Conservation (phyloP, 2,797 vertebrate species). For the Sitta carolinensis region DNA sequence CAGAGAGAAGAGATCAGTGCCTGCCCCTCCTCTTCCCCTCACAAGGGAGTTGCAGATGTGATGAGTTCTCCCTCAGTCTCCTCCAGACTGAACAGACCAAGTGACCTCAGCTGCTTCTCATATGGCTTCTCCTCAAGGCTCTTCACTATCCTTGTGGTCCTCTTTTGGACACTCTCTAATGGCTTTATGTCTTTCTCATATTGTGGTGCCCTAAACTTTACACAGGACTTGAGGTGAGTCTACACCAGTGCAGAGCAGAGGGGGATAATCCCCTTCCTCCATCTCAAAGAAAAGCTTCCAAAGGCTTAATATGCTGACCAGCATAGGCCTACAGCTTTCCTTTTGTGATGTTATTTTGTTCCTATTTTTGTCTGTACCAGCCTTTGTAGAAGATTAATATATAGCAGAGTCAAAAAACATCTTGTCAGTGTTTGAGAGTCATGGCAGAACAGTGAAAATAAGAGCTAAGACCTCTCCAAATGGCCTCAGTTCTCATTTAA, state of each 20-base stretch:
- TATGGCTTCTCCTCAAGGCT: background rate
- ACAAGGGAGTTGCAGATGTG: fast-evolving
- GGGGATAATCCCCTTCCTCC: background rate
- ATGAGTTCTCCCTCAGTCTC: background rate
- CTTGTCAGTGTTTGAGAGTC: background rate
- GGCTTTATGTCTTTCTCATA: background rate
- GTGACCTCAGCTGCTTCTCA: fast-evolving
- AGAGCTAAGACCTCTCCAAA: background rate
- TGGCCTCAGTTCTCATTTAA: background rate
- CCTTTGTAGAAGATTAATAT: background rate
- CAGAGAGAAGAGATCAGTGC: background rate
- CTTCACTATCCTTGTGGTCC: background rate
- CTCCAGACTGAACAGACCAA: background rate
- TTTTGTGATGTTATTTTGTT: background rate
- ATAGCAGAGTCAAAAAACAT: background rate
- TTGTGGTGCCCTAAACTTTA: background rate
- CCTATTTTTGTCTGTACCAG: background rate
- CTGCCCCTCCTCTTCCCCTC: background rate
- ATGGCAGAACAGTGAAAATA: background rate
- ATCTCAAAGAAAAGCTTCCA: background rate
- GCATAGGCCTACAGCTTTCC: background rate
- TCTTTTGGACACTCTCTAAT: background rate
- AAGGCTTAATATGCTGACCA: background rate
- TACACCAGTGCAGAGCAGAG: background rate
- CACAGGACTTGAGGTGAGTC: background rate